Base-by-base conservation (phyloP, 2,888 invertebrate genomes). In the Phengaris alcon region DNA sequence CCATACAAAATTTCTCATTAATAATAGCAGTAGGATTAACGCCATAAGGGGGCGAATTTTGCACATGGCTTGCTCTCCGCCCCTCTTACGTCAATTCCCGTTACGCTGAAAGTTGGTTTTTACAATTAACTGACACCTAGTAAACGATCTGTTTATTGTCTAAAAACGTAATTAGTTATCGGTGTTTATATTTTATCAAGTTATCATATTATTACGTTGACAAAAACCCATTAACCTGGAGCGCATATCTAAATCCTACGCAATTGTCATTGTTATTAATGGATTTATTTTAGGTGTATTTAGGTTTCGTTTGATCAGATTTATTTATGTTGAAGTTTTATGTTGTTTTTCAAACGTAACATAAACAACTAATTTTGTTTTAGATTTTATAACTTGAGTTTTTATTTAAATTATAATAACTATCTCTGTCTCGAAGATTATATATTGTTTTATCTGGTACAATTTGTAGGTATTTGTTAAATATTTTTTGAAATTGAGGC, bases 121-220 rank as follows among this genome's bases (percentile, higher is more conserved):
- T 64, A 64, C 59, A 64, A 64, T 22, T 64, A 44, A 44, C 64
- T 59, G 22, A 59, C 22, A 64, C 64, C 12, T 64, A 64, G 35
- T 35, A 44, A 4, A 64, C 12, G 3, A 12, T 35, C 44, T 64
- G 64, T 59, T 44, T 64, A 12, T 64, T 35, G 64, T 64, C 35
- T 59, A 59, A 6, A 6, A 35, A 35, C 64, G 64, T 44, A 64
- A 64, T 35, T 35, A 35, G 35, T 44, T 64, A 64, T 64, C 64
- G 35, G 10, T 64, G 35, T 35, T 52, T 52, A 10, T 52, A 52
- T 9, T 35, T 35, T 2, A 12, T 10, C 4, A 52, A 12, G 52
- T 44, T 64, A 64, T 64, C 64, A 15, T 22, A 8, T 15, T 10
- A 22, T 22, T 22, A 22, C 10, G 64, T 35, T 64, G 64, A 64